These are phyloP conservation scores for Eptesicus fuscus DNA, from an alignment of 2,113 vertebrate genomes.

Conservation along the genomic window DNA sequence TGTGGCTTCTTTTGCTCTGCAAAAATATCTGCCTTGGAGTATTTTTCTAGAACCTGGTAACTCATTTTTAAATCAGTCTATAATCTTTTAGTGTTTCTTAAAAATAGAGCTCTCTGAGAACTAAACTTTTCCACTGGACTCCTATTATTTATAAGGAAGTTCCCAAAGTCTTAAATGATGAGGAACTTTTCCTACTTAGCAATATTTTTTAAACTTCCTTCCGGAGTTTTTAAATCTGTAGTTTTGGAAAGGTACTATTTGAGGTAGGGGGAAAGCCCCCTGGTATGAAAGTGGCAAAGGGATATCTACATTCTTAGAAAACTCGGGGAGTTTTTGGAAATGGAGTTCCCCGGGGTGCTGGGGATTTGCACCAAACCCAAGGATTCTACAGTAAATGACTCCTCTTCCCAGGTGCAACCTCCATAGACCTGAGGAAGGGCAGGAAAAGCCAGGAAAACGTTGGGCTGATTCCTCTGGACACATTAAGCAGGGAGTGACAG, in stretches of 20 bases:
- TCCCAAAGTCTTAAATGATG: neutral
- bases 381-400: neutral
- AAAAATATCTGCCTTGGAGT: neutral
- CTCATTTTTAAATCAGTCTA: neutral
- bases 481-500: neutral
- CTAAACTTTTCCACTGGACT: neutral
- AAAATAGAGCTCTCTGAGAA: neutral
- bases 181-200: neutral
- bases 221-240: neutral
- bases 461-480: neutral
- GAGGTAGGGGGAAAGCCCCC: neutral
- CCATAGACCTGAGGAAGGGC: neutral
- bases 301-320: neutral
- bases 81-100: neutral
- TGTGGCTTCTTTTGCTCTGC: neutral
- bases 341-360: neutral
- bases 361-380: neutral
- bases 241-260: constrained; percentile 17
- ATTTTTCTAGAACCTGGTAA: neutral
- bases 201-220: neutral
- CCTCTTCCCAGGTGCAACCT: neutral
- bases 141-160: neutral
- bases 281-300: neutral
- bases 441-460: neutral
- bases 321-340: neutral